Evolutionary conservation across 2,888 invertebrate genomes (phyloP).

Genomic region (Papilio gigon): DNA sequence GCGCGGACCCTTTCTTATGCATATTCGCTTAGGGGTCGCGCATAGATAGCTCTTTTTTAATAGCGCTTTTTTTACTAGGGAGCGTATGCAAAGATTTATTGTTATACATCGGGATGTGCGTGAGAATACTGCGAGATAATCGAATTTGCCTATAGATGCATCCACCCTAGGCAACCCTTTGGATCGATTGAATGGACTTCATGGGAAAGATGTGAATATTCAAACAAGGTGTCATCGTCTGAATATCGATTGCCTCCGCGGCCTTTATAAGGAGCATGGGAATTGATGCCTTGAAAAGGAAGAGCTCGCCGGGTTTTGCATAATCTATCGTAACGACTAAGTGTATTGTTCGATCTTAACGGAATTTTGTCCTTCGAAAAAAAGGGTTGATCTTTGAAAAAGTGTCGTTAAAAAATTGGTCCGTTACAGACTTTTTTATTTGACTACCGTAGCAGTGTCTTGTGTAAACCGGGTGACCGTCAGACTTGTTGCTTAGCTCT

Average conservation of each 20-base stretch:
- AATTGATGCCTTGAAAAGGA: conserved; percentile 80
- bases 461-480: conserved; percentile 44
- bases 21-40: conserved; percentile 74
- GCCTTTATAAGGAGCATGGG: conserved; percentile 76
- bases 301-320: conserved; percentile 76
- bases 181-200: conserved; percentile 64
- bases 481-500: conserved; percentile 42
- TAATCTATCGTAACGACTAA: conserved; percentile 72
- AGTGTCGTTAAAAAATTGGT: conserved; percentile 68
- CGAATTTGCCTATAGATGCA: conserved; percentile 81
- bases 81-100: conserved; percentile 81
- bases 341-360: conserved; percentile 70
- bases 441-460: conserved; percentile 72
- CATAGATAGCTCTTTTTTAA: conserved; percentile 79
- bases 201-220: conserved; percentile 81
- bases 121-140: conserved; percentile 80
- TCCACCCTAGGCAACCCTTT: conserved; percentile 76
- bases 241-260: conserved; percentile 81
- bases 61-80: conserved; percentile 77
- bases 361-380: conserved; percentile 57
- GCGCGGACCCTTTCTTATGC: conserved; percentile 74
- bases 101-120: conserved; percentile 75
- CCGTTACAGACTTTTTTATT: conserved; percentile 72
- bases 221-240: conserved; percentile 83
- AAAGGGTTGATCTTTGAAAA: conserved; percentile 70